Conservation (phyloP, 2,888 invertebrate species). For the Sphaerophoria taeniata region DNA sequence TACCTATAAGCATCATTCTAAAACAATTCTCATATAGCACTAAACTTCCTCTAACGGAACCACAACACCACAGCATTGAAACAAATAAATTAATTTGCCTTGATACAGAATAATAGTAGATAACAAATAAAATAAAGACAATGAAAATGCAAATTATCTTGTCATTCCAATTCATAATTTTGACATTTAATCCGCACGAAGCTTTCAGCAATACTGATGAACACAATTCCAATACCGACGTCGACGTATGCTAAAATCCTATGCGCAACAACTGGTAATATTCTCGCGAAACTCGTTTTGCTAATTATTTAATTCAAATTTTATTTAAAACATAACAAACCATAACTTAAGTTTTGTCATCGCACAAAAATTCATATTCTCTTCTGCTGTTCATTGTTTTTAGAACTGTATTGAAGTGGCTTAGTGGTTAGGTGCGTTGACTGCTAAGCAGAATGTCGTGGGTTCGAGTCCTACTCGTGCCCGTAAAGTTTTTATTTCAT, state of each 20-base stretch:
- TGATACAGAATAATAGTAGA: no score
- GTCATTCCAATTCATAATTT: conserved; percentile 6
- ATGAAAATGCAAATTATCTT: conserved; percentile 2
- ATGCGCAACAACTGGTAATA: not conserved
- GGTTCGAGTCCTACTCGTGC: no score
- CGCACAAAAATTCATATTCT: not conserved
- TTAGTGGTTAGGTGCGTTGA: no score
- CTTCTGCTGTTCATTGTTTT: not conserved
- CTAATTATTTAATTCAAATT: conserved; percentile 11
- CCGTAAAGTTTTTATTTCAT: no score
- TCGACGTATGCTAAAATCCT: not conserved
- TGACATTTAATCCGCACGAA: conserved; percentile 17
- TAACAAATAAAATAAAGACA: not conserved
- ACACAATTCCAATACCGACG: not conserved
- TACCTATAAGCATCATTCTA: no score
- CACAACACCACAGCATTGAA: no score
- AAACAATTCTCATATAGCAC: no score
- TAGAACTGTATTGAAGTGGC: conserved; percentile 5
- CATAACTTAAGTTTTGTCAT: conserved; percentile 30
- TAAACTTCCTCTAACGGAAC: no score
- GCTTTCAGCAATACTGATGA: not conserved
- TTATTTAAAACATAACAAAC: conserved; percentile 22
- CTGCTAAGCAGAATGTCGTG: no score
- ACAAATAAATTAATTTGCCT: no score
- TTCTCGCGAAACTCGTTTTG: conserved; percentile 3